phyloP scores from a whole-genome alignment of 2,888 invertebrate species.

The Epinotia nisella region DNA sequence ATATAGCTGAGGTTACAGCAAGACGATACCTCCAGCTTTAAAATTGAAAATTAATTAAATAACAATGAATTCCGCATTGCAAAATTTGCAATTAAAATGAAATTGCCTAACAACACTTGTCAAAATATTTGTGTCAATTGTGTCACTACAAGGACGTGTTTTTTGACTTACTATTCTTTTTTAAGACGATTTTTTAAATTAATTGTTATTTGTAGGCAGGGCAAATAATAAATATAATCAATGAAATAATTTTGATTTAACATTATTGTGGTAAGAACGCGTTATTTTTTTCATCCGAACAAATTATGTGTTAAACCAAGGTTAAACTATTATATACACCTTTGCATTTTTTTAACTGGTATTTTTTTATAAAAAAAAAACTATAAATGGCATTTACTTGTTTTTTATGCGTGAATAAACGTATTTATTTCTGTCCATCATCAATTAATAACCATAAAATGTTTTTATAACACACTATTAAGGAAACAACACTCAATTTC shows the following conservation, averaged over 20 bases:
- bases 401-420: background rate
- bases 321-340: background rate
- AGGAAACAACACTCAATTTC: no score
- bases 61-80: conserved; percentile 40
- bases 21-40: conserved; percentile 42
- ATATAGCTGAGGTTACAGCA: background rate
- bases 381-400: background rate
- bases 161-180: background rate
- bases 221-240: no score
- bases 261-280: background rate
- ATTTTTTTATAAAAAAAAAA: no score
- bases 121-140: conserved; percentile 45
- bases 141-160: conserved; percentile 17
- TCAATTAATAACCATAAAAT: no score
- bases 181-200: background rate
- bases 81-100: conserved; percentile 45
- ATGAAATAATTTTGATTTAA: background rate
- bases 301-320: background rate
- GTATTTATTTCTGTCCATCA: background rate
- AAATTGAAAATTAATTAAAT: conserved; percentile 26
- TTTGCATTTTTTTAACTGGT: background rate
- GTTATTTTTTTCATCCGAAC: background rate
- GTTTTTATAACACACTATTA: no score
- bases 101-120: conserved; percentile 27
- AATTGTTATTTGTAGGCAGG: background rate